Conservation (phyloP, 2,888 invertebrate species). For the Dasypolia templi region DNA sequence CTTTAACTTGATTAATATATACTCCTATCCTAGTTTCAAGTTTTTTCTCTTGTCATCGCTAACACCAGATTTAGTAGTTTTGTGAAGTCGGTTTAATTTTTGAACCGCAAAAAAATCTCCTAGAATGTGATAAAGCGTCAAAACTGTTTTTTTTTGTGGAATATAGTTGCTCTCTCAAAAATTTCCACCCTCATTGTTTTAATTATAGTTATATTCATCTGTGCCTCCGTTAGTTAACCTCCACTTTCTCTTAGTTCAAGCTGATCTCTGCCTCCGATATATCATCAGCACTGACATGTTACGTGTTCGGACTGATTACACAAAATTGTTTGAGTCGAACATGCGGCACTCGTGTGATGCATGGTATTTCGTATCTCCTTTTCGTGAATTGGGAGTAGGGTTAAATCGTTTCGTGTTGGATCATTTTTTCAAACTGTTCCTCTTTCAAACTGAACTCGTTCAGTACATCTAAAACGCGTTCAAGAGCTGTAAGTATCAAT, state of each 20-base stretch:
- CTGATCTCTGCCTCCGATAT: background rate
- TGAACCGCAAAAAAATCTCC: background rate
- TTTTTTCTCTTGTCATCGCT: background rate
- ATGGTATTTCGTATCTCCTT: conserved; percentile 19
- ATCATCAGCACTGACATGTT: conserved; percentile 20
- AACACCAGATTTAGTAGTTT: background rate
- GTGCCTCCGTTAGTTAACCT: too few species aligned
- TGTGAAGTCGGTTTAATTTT: background rate
- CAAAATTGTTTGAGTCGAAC: conserved; percentile 48
- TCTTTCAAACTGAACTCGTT: too few species aligned
- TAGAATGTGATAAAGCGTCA: background rate
- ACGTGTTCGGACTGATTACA: conserved; percentile 41
- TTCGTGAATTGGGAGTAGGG: conserved; percentile 11
- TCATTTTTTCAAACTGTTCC: too few species aligned
- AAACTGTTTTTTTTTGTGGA: background rate
- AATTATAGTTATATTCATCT: too few species aligned
- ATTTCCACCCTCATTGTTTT: too few species aligned
- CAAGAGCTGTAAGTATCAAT: too few species aligned
- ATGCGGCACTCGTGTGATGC: conserved; percentile 18
- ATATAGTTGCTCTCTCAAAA: too few species aligned
- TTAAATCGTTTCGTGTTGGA: background rate
- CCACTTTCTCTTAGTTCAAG: too few species aligned
- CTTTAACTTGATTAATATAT: too few species aligned
- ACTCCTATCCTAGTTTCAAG: too few species aligned
- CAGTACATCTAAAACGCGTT: too few species aligned